phyloP scores from a whole-genome alignment of 2,113 vertebrate genomes.

The Callaeas wilsoni region DNA sequence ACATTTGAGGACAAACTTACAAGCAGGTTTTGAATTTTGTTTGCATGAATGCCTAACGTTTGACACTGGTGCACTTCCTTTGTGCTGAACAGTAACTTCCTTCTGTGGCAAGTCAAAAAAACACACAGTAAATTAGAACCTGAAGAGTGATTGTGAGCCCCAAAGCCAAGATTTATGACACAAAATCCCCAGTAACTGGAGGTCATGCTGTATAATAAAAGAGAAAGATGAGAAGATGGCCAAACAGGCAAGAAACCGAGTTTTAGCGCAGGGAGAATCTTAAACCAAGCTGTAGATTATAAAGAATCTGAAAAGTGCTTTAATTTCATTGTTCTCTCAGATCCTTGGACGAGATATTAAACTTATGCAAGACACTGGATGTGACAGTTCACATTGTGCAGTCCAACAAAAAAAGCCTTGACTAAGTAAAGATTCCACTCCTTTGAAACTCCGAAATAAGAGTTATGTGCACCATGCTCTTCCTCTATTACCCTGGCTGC shows the following conservation, averaged over 20 bases:
- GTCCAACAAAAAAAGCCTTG: background rate
- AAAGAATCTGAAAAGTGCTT: background rate
- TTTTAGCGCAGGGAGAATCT: background rate
- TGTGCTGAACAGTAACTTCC: background rate
- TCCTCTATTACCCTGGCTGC: background rate
- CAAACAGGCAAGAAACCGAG: background rate
- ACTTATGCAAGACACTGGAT: conserved; percentile 19
- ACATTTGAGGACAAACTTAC: background rate
- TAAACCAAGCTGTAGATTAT: background rate
- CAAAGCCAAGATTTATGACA: background rate
- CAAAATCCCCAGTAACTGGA: background rate
- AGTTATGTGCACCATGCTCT: background rate
- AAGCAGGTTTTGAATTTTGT: background rate
- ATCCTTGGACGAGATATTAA: background rate
- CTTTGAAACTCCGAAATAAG: background rate
- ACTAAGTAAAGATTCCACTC: background rate
- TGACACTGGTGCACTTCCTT: background rate
- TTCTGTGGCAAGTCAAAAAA: background rate
- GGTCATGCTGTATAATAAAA: background rate
- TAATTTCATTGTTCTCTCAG: background rate
- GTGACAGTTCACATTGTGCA: background rate
- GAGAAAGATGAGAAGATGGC: background rate
- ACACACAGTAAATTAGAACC: background rate
- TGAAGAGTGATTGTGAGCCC: background rate
- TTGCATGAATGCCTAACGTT: background rate